Conservation (phyloP, 1,140 invertebrate species). For the Helicorthomorpha holstii region DNA sequence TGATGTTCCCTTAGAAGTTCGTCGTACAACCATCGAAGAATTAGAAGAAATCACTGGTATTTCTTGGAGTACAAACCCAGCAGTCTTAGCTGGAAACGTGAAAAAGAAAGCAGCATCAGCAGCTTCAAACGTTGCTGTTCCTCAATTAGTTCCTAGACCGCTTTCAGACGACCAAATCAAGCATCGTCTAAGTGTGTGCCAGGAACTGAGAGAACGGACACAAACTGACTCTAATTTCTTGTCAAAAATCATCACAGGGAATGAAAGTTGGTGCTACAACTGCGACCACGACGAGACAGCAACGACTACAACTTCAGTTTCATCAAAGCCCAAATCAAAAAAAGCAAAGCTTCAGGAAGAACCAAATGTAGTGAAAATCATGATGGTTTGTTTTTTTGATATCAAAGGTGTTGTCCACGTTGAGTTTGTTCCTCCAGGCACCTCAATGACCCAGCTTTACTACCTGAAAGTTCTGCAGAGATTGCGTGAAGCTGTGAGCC, state of each 20-base stretch:
- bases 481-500: neutral
- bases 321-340: conserved; percentile 12
- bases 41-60: neutral
- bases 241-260: neutral
- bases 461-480: neutral
- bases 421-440: conserved; percentile 17
- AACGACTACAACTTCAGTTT: conserved; percentile 15
- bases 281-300: conserved; percentile 12
- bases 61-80: neutral
- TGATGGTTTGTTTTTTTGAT: conserved; percentile 21
- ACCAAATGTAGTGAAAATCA: conserved; percentile 18
- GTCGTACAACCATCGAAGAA: neutral
- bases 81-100: neutral
- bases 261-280: conserved; percentile 3
- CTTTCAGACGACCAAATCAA: conserved; percentile 1
- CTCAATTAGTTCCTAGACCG: neutral
- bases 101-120: neutral
- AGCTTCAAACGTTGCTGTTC: too few species aligned
- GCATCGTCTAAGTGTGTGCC: neutral
- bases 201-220: neutral
- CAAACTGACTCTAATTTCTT: conserved; percentile 5
- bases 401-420: conserved; percentile 16
- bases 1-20: neutral
- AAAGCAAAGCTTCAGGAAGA: conserved; percentile 15
- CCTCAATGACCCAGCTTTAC: conserved; percentile 10